Base-by-base conservation (phyloP, 2,888 invertebrate species). In the Xestia ashworthii region DNA sequence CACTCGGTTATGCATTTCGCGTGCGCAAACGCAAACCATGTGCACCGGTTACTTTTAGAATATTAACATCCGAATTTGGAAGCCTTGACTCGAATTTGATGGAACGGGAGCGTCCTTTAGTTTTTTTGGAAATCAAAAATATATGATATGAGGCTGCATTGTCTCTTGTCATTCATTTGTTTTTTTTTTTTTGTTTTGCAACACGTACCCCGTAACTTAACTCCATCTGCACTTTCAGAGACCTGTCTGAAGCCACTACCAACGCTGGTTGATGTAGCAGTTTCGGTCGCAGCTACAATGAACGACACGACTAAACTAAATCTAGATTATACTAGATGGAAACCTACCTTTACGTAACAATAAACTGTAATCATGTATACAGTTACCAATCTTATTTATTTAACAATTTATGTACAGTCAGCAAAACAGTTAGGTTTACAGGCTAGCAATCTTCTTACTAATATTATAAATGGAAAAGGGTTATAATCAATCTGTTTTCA, bases 11-110 rank as follows among this genome's bases (percentile, higher is more conserved):
- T 81, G 78, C 66, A 68, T 68, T 76, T 81, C 74, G 83, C 78
- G 87, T 85, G 87, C 66, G 84, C 62, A 67, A 32, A 53, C 81
- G 76, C 69, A 80, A 48, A 64, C 69, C 58, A 55, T 74, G 71
- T 16, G 62, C 16, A n/a, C 48, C 73, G 80, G 74, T 79, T 74
- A 71, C 74, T 60, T 83, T 66, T 67, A 64, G 44, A 74, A 67
- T 46, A 71, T 68, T 71, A 58, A 68, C 74, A 65, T 55, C 38
- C 48, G 41, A 68, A 71, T 74, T 78, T 79, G 67, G 64, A 50
- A 66, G 25, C 64, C 19, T 65, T 32, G 76, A 14, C 22, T 69
- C 62, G 76, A 58, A 82, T 77, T 82, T 44, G 11, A n/a, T 65
- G 19, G n/a, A 50, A 58, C 19, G 38, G 22, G 38, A 74, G 16